Conservation (phyloP, 2,797 vertebrate species). For the Centroberyx gerrardi region DNA sequence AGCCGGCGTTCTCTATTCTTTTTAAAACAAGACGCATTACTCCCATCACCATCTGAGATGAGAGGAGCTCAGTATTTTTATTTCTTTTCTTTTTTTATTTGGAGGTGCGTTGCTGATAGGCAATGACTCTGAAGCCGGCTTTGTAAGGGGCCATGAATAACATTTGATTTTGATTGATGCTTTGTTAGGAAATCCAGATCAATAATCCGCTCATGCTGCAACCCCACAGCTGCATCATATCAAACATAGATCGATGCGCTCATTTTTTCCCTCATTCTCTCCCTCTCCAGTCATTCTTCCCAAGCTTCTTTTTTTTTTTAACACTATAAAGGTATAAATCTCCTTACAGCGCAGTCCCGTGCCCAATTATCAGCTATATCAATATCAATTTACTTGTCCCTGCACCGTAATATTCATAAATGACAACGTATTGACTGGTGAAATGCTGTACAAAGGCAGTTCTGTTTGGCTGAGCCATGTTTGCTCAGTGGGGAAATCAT, state of each 20-base stretch:
- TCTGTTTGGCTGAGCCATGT: background rate
- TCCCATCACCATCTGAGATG: slow-evolving; percentile 12
- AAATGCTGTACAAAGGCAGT: background rate
- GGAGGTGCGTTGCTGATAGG: slow-evolving; percentile 3
- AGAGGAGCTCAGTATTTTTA: slow-evolving; percentile 7
- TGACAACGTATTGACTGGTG: slow-evolving; percentile 1
- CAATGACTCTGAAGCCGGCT: background rate
- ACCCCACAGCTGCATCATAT: slow-evolving; percentile 7
- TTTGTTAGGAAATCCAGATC: slow-evolving; percentile 15
- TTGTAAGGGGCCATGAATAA: background rate
- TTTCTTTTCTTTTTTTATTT: background rate
- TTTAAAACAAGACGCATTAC: slow-evolving; percentile 18
- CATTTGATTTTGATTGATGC: slow-evolving; percentile 7
- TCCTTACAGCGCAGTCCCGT: background rate
- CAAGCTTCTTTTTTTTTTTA: background rate
- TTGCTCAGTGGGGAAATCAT: slow-evolving; percentile 7
- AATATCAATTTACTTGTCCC: slow-evolving; percentile 13
- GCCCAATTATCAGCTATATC: slow-evolving; percentile 1
- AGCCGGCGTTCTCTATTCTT: slow-evolving; percentile 18
- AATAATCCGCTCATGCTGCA: slow-evolving; percentile 1
- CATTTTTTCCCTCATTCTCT: background rate
- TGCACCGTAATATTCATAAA: background rate
- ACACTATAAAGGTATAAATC: background rate
- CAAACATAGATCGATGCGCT: slow-evolving; percentile 20
- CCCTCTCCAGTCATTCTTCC: background rate